Evolutionary conservation across 2,113 vertebrate species (phyloP).

Genomic region (Trochalopteron elliotii): DNA sequence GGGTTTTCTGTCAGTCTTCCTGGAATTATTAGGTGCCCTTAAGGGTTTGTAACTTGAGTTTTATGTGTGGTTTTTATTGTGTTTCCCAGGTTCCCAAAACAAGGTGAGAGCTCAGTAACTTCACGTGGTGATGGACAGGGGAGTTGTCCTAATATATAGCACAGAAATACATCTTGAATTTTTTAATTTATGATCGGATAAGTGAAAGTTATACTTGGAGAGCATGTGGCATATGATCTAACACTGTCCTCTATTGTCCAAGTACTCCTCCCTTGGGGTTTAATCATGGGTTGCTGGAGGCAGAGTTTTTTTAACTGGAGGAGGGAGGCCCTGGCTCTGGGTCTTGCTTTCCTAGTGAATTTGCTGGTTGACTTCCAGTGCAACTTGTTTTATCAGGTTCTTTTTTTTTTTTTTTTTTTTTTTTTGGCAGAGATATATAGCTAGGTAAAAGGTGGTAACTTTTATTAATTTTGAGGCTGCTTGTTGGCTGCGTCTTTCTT

Average conservation of each 20-base stretch:
- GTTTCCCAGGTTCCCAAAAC: background rate
- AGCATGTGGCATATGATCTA: background rate
- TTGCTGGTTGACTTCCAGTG: background rate
- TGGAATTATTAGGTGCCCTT: conserved; percentile 33
- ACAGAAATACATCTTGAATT: background rate
- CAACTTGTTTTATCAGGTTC: background rate
- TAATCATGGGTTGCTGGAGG: conserved; percentile 15
- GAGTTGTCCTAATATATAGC: background rate
- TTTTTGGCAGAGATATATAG: background rate
- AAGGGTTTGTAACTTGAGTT: conserved; percentile 10
- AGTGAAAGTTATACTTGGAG: background rate
- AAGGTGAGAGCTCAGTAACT: background rate
- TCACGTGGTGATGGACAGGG: background rate
- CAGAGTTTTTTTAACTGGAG: background rate
- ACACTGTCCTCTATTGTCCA: background rate
- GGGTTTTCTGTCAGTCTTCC: conserved; percentile 21
- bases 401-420: background rate
- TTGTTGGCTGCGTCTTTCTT: background rate
- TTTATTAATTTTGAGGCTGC: background rate
- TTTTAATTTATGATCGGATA: background rate
- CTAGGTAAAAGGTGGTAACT: background rate
- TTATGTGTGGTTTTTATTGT: background rate
- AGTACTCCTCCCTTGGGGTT: background rate
- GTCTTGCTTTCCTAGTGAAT: background rate
- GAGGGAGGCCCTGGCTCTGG: background rate